Evolutionary conservation across 2,888 invertebrate species (phyloP).

Genomic region (Gnatocerus cornutus): DNA sequence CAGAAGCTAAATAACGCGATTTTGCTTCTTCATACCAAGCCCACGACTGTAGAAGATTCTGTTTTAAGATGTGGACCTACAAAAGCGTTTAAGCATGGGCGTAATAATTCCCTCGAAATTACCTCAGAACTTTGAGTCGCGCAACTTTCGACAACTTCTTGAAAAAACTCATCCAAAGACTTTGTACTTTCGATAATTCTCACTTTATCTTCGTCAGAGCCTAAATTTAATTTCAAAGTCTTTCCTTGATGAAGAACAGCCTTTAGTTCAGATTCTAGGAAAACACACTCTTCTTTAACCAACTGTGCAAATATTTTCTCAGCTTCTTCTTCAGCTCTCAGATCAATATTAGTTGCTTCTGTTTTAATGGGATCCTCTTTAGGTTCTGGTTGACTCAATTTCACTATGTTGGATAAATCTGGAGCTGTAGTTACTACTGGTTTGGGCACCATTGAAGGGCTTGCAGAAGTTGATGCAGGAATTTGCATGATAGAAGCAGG

Average conservation of each 20-base stretch:
- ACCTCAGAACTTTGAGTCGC: constrained; percentile 77
- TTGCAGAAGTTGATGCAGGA: constrained; percentile 2
- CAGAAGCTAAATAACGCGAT: constrained; percentile 70
- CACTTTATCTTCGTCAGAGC: constrained; percentile 75
- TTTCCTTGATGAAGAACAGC: constrained; percentile 75
- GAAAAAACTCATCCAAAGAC: constrained; percentile 75
- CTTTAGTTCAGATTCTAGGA: constrained; percentile 79
- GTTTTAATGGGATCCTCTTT: constrained; percentile 9
- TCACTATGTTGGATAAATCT: neutral
- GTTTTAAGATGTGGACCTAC: constrained; percentile 71
- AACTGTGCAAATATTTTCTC: constrained; percentile 74
- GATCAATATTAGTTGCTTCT: constrained; percentile 11
- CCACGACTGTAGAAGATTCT: constrained; percentile 73
- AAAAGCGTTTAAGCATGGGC: neutral
- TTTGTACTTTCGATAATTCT: constrained; percentile 72
- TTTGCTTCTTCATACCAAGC: constrained; percentile 76
- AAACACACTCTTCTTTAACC: constrained; percentile 78
- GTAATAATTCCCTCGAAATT: neutral
- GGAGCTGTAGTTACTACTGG: constrained; percentile 22
- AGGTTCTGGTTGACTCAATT: constrained; percentile 3
- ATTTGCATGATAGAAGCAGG: neutral
- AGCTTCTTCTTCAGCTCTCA: constrained; percentile 58
- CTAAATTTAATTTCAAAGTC: constrained; percentile 74
- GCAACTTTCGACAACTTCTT: constrained; percentile 77
- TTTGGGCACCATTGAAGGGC: neutral